Evolutionary conservation across 2,888 invertebrate species (phyloP), one percentile per base, ranked within the genome.

Genomic region (Agonopterix arenella): DNA sequence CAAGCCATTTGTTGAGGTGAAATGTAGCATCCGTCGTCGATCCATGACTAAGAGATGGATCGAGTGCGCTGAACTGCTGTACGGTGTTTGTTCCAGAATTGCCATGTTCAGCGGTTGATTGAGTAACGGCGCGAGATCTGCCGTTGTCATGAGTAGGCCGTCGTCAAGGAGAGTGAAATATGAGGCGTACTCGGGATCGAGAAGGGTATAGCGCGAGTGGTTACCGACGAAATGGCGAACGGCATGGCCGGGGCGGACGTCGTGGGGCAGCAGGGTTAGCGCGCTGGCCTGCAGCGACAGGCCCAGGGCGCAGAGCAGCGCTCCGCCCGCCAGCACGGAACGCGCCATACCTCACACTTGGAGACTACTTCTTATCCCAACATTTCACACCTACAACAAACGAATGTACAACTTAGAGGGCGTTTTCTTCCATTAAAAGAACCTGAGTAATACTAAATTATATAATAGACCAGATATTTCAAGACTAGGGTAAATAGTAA

Each of bases 141-240:
- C 93, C 28, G 96, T 97, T 45, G 97, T 97, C 96, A 97, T 97
- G 51, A 97, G 93, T 51, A 96, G 92, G 48, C 97, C 97, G 77
- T 96, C 95, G 60, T 94, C 93, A 51, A 97, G 91, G 59, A 97
- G 93, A 8, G 97, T 95, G 80, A 97, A 97, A 81, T 94, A 97
- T 60, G 95, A 93, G 45, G 95, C 94, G 76, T 93, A 95, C 57
- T 94, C 95, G 47, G 94, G 95, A 68, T 96, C 95, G 67, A 96
- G 83, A 59, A 90, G 80, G 51, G 91, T 90, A 68, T 91, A 90
- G 54, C 89, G 80, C 48, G 84, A 86, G 59, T 83, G 90, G 68
- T 90, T 90, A 59, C 90, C 89, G 60, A 90, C 89, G 81, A 96
- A 95, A 71, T 94, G 93, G 76, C 94, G 94, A 70, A 97, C 94